A percentile compares a stretch with the other conserved stretches of the same genome.
Conservation (phyloP, 92 coral and sea anemone genomes). For the Epizoanthus stellaris region DNA sequence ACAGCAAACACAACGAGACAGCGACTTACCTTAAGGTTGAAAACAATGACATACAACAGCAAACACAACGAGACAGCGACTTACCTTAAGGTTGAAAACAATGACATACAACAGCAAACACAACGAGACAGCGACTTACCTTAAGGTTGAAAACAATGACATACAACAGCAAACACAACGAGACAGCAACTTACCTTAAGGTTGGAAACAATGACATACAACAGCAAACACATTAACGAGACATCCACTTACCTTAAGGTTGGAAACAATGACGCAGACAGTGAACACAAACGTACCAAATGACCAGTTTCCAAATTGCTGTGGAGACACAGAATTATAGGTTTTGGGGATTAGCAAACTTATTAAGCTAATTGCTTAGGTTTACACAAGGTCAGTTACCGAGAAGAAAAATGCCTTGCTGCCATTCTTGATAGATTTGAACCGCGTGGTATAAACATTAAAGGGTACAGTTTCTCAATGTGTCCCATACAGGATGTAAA, state of each 20-base stretch:
- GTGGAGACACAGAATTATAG: constrained; percentile 10
- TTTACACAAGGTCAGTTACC: not conserved
- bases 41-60: not conserved
- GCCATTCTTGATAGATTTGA: not conserved
- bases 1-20: too few species aligned
- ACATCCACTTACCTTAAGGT: constrained; percentile 45
- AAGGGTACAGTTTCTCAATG: not conserved
- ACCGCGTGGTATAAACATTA: not conserved
- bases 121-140: too few species aligned
- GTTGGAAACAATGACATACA: constrained; percentile 66
- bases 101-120: not conserved
- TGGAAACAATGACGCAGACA: constrained; percentile 76
- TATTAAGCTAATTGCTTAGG: not conserved
- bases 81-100: constrained; percentile 32
- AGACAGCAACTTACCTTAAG: constrained; percentile 45
- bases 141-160: too few species aligned
- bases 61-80: not conserved
- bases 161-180: not conserved
- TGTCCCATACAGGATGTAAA: not conserved
- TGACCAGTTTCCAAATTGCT: constrained; percentile 95
- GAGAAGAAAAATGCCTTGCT: too few species aligned
- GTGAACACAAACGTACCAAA: constrained; percentile 88
- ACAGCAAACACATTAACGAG: constrained; percentile 71
- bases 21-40: too few species aligned
- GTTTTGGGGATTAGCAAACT: not conserved